phyloP scores from a whole-genome alignment of 2,113 vertebrate species.

The Xenotilapia leptura region DNA sequence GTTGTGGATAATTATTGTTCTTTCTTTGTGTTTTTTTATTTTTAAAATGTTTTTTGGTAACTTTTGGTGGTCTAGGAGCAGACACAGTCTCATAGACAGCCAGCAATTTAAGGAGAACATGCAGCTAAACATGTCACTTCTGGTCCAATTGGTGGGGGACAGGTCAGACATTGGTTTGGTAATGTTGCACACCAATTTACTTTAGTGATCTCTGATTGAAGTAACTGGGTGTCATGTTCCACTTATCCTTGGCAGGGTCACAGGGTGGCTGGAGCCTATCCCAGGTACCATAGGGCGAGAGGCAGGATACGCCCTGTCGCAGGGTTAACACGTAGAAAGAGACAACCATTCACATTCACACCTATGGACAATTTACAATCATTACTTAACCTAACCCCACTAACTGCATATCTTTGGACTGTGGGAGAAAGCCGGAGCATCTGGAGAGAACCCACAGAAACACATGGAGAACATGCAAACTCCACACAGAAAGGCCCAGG shows the following conservation, averaged over 20 bases:
- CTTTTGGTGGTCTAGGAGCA: not conserved
- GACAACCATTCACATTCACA: not conserved
- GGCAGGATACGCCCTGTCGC: not conserved
- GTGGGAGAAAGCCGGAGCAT: not conserved
- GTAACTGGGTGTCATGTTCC: not conserved
- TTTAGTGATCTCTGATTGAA: not conserved
- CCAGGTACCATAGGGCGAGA: fast-evolving
- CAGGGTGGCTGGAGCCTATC: not conserved
- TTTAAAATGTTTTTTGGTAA: not conserved
- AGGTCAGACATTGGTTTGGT: not conserved
- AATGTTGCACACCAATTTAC: not conserved
- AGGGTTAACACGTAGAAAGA: not conserved
- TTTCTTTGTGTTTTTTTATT: not conserved
- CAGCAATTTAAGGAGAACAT: not conserved
- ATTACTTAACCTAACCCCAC: not conserved
- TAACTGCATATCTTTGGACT: not conserved
- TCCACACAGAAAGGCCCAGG: not conserved
- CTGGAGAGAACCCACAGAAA: not conserved
- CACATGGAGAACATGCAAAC: not conserved
- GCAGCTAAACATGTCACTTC: not conserved
- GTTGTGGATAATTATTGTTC: not conserved
- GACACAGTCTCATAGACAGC: not conserved
- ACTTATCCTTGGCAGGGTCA: not conserved
- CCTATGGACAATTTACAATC: not conserved
- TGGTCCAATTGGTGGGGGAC: not conserved